These are phyloP conservation scores for Paramormyrops hopkinsi DNA, from an alignment of 2,797 vertebrate species.

Conservation along the genomic window DNA sequence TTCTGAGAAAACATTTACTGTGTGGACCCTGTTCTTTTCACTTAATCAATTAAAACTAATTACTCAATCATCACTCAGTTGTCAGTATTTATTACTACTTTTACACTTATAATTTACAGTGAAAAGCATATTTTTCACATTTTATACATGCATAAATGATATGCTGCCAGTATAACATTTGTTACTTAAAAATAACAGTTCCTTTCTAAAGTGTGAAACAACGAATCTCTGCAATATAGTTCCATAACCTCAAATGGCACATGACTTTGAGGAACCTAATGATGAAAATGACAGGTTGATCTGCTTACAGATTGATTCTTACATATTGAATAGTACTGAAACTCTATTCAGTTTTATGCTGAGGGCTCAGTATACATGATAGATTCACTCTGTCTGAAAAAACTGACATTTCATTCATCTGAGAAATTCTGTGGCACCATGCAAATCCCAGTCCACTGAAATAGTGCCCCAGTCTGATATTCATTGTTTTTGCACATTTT, in stretches of 20 bases:
- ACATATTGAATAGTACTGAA: constrained; percentile 30
- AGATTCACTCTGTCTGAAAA: constrained; percentile 17
- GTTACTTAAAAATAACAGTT: neutral
- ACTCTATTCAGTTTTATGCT: constrained; percentile 24
- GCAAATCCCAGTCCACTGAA: constrained; percentile 27
- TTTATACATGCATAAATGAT: neutral
- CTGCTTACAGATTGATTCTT: neutral
- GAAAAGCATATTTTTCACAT: neutral
- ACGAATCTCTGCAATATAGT: neutral
- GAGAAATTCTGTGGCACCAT: constrained; percentile 29
- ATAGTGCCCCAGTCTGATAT: neutral
- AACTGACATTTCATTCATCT: constrained; percentile 34
- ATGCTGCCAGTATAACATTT: neutral
- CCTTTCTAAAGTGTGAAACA: neutral
- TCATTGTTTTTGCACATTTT: constrained; percentile 5
- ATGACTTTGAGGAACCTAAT: neutral
- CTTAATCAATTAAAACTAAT: neutral
- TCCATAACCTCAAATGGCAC: neutral
- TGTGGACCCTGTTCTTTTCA: neutral
- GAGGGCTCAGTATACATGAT: constrained; percentile 16
- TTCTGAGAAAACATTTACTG: neutral
- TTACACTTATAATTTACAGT: neutral
- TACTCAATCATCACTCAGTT: neutral
- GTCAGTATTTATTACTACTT: neutral
- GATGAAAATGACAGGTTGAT: neutral